phyloP scores from a whole-genome alignment of 1,140 invertebrate genomes.

The Calliphora vicina region DNA sequence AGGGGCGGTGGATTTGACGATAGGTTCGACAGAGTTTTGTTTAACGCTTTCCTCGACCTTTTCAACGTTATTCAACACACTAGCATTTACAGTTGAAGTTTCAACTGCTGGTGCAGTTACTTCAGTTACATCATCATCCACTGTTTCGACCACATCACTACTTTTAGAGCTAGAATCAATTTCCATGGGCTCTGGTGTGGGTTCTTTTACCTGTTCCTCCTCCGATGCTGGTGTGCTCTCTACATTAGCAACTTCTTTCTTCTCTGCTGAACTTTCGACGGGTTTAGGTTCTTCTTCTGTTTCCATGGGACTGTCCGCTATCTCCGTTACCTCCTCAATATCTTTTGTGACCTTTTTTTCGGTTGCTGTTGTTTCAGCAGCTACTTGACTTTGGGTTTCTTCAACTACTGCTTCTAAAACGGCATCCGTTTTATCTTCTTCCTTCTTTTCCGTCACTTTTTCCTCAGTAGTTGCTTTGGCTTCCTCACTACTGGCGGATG shows the following conservation, averaged over 20 bases:
- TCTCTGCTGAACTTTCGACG: background rate
- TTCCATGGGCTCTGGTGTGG: constrained; percentile 57
- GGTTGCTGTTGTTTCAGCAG: background rate
- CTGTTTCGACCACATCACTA: constrained; percentile 43
- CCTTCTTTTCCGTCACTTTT: background rate
- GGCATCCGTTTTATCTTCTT: background rate
- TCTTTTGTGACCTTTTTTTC: background rate
- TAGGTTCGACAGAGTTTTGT: constrained; percentile 27
- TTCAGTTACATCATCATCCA: constrained; percentile 3
- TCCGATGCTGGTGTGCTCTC: no score
- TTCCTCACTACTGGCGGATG: background rate
- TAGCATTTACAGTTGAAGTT: background rate
- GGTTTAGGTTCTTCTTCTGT: background rate
- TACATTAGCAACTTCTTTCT: background rate
- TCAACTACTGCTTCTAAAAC: background rate
- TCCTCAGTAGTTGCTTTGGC: background rate
- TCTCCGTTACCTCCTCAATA: background rate
- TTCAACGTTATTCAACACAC: background rate
- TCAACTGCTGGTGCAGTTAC: constrained; percentile 16
- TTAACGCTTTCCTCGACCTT: constrained; percentile 1
- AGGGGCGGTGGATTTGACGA: constrained; percentile 33
- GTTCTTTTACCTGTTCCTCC: constrained; percentile 35
- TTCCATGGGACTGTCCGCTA: background rate
- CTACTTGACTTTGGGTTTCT: constrained; percentile 19
- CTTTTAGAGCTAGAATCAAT: constrained; percentile 51